A percentile compares a stretch with the other conserved stretches of the same genome.
Evolutionary conservation across 1,140 invertebrate species (phyloP).

Genomic region (Penaeus japonicus): DNA sequence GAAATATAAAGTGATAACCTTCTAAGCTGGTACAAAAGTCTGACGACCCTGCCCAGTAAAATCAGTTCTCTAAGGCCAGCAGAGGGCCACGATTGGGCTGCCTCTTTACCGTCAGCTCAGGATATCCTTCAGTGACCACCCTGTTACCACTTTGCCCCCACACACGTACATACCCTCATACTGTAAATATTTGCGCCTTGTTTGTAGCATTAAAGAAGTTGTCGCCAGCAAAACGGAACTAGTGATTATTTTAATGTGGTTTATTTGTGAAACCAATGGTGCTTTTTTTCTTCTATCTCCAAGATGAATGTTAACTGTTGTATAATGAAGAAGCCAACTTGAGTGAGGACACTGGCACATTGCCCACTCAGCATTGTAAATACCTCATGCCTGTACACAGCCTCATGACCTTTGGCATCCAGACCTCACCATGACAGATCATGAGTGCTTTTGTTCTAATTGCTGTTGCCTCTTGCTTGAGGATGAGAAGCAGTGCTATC

Average conservation of each 20-base stretch:
- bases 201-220: constrained; percentile 46
- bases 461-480: constrained; percentile 43
- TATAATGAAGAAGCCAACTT: constrained; percentile 38
- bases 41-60: constrained; percentile 39
- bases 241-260: constrained; percentile 56
- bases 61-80: constrained; percentile 35
- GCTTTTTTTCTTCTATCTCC: constrained; percentile 52
- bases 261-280: constrained; percentile 58
- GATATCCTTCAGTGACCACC: constrained; percentile 50
- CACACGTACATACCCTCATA: constrained; percentile 46
- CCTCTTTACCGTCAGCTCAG: constrained; percentile 39
- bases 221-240: constrained; percentile 47
- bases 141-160: constrained; percentile 55
- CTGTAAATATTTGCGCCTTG: constrained; percentile 45
- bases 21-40: neutral
- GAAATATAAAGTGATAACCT: neutral
- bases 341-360: constrained; percentile 41
- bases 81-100: constrained; percentile 40
- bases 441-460: constrained; percentile 38
- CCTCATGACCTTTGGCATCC: constrained; percentile 43
- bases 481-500: constrained; percentile 22
- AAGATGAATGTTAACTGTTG: constrained; percentile 52
- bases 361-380: constrained; percentile 52
- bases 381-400: constrained; percentile 53
- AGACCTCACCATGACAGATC: constrained; percentile 46